Base-by-base conservation (phyloP, 2,797 vertebrate species). In the Pampus argenteus region DNA sequence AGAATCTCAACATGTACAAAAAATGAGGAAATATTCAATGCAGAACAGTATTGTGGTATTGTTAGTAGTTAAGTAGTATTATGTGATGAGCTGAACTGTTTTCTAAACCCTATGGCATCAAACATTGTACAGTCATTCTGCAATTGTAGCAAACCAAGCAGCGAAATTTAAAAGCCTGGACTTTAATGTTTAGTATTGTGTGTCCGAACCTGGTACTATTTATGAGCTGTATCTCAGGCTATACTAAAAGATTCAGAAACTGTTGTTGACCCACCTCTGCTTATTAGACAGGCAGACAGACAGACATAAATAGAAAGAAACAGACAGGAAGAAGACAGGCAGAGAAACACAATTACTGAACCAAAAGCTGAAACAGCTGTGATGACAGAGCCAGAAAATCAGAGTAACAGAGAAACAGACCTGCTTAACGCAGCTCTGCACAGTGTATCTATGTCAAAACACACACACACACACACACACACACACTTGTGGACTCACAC, bases 1-100 rank as follows among this genome's bases (percentile, higher is more conserved):
- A 17, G 2, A 15, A 44, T 60, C 22, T 51, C 55, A 52, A 44
- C 48, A 56, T 76, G 52, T 38, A 66, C 59, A 74, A 69, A 0
- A 18, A 52, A 40, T 14, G 40, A 51, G 63, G 49, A 38, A 71
- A 36, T 8, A 44, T 54, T 51, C 26, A 47, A 25, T 26, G 31
- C 23, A 50, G 4, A 45, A n/a, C 9, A 36, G 17, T 60, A 47
- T 36, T 63, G n/a, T 66, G 65, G 3, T 45, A 15, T 64, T 52
- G 42, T 7, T 67, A 59, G 55, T 42, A 29, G 47, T 36, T 63
- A n/a, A 65, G 4, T 45, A 20, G 48, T n/a, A n/a, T 71, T 45
- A 60, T 65, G 60, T 38, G 26, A 71, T 18, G 14, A 6, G 65
- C 23, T 44, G 61, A 74, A 22, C 20, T 54, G 38, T 71, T 68